Percentiles rank a stretch among this genome's conserved stretches.
phyloP scores from a whole-genome alignment of 2,113 vertebrate species.

The Percina caprodes region DNA sequence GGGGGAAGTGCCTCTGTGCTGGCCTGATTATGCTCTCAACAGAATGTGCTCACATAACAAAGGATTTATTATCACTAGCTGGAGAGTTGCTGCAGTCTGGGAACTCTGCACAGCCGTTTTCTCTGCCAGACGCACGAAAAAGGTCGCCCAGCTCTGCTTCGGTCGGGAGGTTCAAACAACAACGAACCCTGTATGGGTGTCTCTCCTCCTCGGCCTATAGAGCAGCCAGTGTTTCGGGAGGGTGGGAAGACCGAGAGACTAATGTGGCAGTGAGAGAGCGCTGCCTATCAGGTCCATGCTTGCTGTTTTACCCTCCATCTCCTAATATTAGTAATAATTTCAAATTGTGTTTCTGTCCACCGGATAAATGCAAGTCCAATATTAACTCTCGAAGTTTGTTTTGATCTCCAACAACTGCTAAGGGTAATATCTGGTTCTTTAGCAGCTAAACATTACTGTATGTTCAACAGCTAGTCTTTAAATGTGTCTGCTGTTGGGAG shows the following conservation, averaged over 20 bases:
- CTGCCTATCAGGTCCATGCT: conserved; percentile 4
- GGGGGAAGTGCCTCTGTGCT: conserved; percentile 66
- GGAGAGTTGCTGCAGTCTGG: conserved; percentile 66
- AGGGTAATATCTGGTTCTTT: no score
- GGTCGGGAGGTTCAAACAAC: conserved; percentile 62
- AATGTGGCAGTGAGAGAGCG: conserved; percentile 40
- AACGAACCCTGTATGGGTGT: conserved; percentile 37
- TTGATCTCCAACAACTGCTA: no score
- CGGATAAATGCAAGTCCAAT: not conserved
- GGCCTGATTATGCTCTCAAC: conserved; percentile 71
- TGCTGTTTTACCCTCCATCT: not conserved
- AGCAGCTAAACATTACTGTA: no score
- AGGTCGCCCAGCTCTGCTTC: conserved; percentile 56
- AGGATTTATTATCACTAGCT: conserved; percentile 76
- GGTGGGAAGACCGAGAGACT: conserved; percentile 29
- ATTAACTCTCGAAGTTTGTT: no score
- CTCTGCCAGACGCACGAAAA: conserved; percentile 60
- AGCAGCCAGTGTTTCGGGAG: conserved; percentile 61
- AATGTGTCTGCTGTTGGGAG: no score
- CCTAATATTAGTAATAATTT: no score
- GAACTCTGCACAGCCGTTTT: conserved; percentile 52
- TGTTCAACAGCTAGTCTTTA: no score
- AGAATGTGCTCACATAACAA: conserved; percentile 78
- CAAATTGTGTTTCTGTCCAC: not conserved
- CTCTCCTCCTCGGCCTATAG: conserved; percentile 36